Base-by-base conservation (phyloP, 2,797 vertebrate species). In the Halcyon leucocephala region DNA sequence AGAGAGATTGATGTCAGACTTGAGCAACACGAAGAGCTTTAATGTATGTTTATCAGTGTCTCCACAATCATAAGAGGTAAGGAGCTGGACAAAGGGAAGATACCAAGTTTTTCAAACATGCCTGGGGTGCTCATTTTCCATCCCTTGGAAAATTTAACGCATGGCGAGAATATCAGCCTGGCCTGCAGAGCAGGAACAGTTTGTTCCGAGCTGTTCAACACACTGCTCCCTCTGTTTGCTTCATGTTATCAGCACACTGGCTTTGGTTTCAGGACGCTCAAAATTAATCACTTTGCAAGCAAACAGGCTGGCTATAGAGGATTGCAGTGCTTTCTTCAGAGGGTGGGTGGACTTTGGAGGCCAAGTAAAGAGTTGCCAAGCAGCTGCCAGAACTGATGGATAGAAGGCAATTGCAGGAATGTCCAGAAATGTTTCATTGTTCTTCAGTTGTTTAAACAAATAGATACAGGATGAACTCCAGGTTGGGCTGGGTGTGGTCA, bases 361-460 rank as follows among this genome's bases (percentile, higher is more conserved):
- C 79, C 89, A 90, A 76, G 37, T 15, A 33, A 78, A 74, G 77
- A 57, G 29, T 54, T 89, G 89, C 93, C 95, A 95, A 90, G 82
- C 80, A 81, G 79, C 90, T 93, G 96, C 81, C 94, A 96, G 78
- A 86, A 58, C 74, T 95, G 83, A 95, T 84, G 66, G 94, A 95
- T 94, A 87, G 79, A 79, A 90, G 7, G 86, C 31, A 60, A 65
- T 26, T 49, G 65, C 60, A 91, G 73, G 70, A 94, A 97, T 41
- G 61, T 86, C 64, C 87, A 86, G 82, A 96, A 94, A 84, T 21
- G 37, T 33, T 91, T 77, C 48, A 82, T 96, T 94, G 89, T 94
- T 94, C 89, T 70, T 84, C 8, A 28, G 46, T 3, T 89, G 18
- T 64, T 93, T 88, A 74, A 95, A 82, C 35, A 90, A 93, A 69